A percentile compares a stretch with the other conserved stretches of the same genome.
phyloP scores from a whole-genome alignment of 2,113 vertebrate genomes.

The Megaleporinus macrocephalus region DNA sequence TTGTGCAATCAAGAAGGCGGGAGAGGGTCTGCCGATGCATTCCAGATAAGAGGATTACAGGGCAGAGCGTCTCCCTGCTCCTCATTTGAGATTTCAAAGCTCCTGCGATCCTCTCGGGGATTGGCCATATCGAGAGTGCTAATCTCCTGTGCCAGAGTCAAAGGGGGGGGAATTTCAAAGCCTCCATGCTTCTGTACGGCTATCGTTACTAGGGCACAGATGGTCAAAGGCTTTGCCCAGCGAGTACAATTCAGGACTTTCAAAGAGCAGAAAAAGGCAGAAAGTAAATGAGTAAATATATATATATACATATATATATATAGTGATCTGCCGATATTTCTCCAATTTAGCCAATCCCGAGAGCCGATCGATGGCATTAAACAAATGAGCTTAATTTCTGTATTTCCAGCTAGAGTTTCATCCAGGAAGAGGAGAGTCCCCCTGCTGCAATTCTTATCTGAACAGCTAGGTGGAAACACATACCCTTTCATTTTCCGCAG shows the following conservation, averaged over 20 bases:
- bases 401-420: too few species aligned
- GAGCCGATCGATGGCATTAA: too few species aligned
- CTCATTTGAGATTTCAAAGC: slow-evolving; percentile 71
- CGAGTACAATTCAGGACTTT: slow-evolving; percentile 46
- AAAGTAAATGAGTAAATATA: too few species aligned
- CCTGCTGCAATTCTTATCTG: too few species aligned
- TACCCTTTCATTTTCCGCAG: too few species aligned
- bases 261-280: slow-evolving; percentile 43
- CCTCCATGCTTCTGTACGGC: slow-evolving; percentile 49
- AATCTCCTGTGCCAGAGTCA: slow-evolving; percentile 66
- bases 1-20: slow-evolving; percentile 45
- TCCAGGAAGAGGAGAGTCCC: too few species aligned
- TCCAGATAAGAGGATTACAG: slow-evolving; percentile 66
- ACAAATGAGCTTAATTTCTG: too few species aligned
- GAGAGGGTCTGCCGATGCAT: slow-evolving; percentile 57
- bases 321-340: too few species aligned
- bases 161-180: slow-evolving; percentile 69
- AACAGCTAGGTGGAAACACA: too few species aligned
- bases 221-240: slow-evolving; percentile 62
- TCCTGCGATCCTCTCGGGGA: slow-evolving; percentile 53
- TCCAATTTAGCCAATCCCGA: too few species aligned
- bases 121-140: slow-evolving; percentile 58
- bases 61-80: slow-evolving; percentile 41
- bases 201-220: slow-evolving; percentile 67
- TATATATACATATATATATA: too few species aligned